Base-by-base conservation (phyloP, 2,113 vertebrate species). In the Ranitomeya variabilis region DNA sequence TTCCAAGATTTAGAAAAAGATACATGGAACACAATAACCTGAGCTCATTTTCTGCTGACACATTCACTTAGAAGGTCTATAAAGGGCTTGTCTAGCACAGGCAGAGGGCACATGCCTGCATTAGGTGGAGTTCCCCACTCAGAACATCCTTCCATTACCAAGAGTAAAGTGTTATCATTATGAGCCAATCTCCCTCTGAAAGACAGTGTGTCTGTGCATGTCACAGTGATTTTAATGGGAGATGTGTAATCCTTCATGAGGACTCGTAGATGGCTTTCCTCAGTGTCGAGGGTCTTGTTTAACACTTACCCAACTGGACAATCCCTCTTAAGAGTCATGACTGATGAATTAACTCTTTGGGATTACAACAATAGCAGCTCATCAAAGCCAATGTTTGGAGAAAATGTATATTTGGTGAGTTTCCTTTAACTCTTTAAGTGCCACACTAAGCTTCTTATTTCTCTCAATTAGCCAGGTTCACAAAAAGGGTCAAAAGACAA, bases 401-500 rank as follows among this genome's bases (percentile, higher is more conserved):
- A 3, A 78, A 51, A 78, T 51, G 26, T n/a, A 51, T 60, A 59
- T 62, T 77, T 52, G n/a, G 18, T 77, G 21, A 23, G 21, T 84
- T 26, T 67, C 16, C 80, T 66, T 55, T 83, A 55, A 76, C 57
- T 18, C 37, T 57, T 45, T 67, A 74, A 14, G 55, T 82, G 13
- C 57, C 67, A 54, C 7, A 12, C 7, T 1, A 13, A 67, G 64
- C 64, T 51, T 55, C 21, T 19, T 23, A 54, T n/a, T 55, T 7
- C 8, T 21, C 21, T 69, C n/a, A 69, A n/a, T 84, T 55, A 84
- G 19, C 51, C 11, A n/a, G 19, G 69, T 64, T 83, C 62, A 83
- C 62, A 55, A 52, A 16, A 31, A 31, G 62, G 87, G 81, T 89
- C 81, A 85, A 18, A 57, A 57, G 52, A 16, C 23, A 79, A 78